Percentiles rank a stretch among this genome's conserved stretches.
phyloP scores from a whole-genome alignment of 2,113 vertebrate species.

The Elephas maximus region DNA sequence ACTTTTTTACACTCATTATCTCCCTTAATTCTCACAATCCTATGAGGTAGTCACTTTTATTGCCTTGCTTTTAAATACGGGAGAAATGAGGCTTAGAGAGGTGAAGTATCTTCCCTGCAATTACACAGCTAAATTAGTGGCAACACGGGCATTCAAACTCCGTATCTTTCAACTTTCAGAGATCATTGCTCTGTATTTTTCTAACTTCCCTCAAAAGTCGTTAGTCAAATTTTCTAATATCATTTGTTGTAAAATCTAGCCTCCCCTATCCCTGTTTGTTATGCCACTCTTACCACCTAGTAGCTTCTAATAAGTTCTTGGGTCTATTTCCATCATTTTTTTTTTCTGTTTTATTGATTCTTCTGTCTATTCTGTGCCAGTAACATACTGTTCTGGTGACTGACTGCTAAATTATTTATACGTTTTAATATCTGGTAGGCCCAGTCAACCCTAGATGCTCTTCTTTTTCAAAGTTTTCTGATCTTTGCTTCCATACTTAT shows the following conservation, averaged over 20 bases:
- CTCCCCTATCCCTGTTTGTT: not conserved
- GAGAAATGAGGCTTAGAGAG: slow-evolving; percentile 15
- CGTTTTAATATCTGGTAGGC: slow-evolving; percentile 19
- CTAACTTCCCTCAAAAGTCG: not conserved
- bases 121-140: slow-evolving; percentile 14
- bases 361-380: not conserved
- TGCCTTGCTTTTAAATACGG: slow-evolving; percentile 47
- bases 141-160: not conserved
- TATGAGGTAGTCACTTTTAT: slow-evolving; percentile 43
- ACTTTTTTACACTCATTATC: slow-evolving; percentile 4
- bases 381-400: slow-evolving; percentile 29
- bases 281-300: not conserved
- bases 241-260: slow-evolving; percentile 37
- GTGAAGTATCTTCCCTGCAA: slow-evolving; percentile 17
- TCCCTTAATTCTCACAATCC: slow-evolving; percentile 29
- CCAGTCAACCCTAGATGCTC: slow-evolving; percentile 7
- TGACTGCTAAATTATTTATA: slow-evolving; percentile 68
- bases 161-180: not conserved
- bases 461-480: slow-evolving; percentile 57
- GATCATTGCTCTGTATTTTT: not conserved
- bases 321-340: slow-evolving; percentile 47
- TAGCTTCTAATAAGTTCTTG: slow-evolving; percentile 2
- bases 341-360: slow-evolving; percentile 55
- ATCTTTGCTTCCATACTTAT: not conserved
- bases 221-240: slow-evolving; percentile 9